Evolutionary conservation across 2,797 vertebrate genomes (phyloP), one percentile per base, ranked within the genome.

Genomic region (Hypotaenidia philippensis): DNA sequence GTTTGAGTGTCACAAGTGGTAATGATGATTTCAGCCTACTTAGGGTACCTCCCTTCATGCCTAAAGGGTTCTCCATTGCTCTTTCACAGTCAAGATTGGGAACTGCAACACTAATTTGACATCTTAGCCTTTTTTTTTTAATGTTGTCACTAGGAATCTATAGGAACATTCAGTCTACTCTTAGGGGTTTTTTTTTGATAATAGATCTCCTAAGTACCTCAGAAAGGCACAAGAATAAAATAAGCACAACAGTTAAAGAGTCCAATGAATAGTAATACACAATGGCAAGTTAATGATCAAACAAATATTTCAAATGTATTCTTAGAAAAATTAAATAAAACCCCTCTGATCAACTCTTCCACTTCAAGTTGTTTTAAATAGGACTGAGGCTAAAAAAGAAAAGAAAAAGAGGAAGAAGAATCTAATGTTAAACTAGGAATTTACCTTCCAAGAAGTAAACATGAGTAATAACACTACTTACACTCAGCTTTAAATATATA

Each of bases 361-460:
- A 52, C 13, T 52, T 77, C 5, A 22, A 44, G 19, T 29, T 79
- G 85, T 71, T 8, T 29, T 61, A 82, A 61, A 40, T 29, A 22
- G 5, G 22, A 60, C 6, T 55, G 4, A 65, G 36, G 3, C 18
- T 40, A 29, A n/a, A 45, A 40, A 34, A 52, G 21, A 27, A 31
- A 6, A 21, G 5, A 2, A 1, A 7, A 18, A 47, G 16, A n/a
- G n/a, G 3, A 81, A 21, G 1, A 68, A 19, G 1, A 52, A 23
- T 23, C 8, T 14, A 40, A 2, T 31, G 11, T 50, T 50, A 34
- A 68, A 10, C 5, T 40, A 11, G 10, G 5, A 75, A 32, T 90
- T 87, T 83, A 64, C 23, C 21, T 92, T 9, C 18, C 17, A 84
- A 59, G 38, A 66, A 52, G 6, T 2, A 75, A 20, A 44, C 27